phyloP scores from a whole-genome alignment of 2,797 vertebrate species.

The Melanotaenia boesemani region DNA sequence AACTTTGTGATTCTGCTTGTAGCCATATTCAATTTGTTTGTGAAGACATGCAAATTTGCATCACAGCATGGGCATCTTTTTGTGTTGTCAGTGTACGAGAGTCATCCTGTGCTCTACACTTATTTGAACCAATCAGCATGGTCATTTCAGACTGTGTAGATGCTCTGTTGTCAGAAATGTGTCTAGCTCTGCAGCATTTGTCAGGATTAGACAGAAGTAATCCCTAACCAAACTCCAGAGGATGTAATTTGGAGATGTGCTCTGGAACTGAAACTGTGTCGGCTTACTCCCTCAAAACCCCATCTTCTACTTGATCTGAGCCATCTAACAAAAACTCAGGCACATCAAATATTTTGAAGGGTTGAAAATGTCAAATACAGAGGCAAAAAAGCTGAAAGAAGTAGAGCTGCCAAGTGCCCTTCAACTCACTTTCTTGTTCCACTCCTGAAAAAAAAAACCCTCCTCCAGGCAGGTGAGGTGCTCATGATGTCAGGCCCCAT shows the following conservation, averaged over 20 bases:
- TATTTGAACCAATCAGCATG: slow-evolving; percentile 65
- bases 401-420: slow-evolving; percentile 61
- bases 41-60: slow-evolving; percentile 4
- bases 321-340: slow-evolving; percentile 55
- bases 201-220: slow-evolving; percentile 83
- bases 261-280: slow-evolving; percentile 76
- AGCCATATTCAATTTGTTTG: background rate
- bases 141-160: slow-evolving; percentile 64
- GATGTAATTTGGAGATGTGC: slow-evolving; percentile 81
- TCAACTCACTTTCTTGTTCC: slow-evolving; percentile 62
- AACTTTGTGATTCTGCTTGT: slow-evolving; percentile 11
- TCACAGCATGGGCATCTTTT: slow-evolving; percentile 7
- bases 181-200: slow-evolving; percentile 79
- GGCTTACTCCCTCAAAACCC: slow-evolving; percentile 68
- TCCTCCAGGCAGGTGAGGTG: slow-evolving; percentile 67
- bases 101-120: slow-evolving; percentile 34
- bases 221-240: slow-evolving; percentile 80
- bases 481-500: slow-evolving; percentile 66
- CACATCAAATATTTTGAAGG: slow-evolving; percentile 59
- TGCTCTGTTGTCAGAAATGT: slow-evolving; percentile 75
- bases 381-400: slow-evolving; percentile 26
- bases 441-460: slow-evolving; percentile 41
- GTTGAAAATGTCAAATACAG: slow-evolving; percentile 57
- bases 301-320: slow-evolving; percentile 67
- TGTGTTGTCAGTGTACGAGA: slow-evolving; percentile 7